Base-by-base conservation (phyloP, 2,888 invertebrate species). In the Lithophane semibrunnea region DNA sequence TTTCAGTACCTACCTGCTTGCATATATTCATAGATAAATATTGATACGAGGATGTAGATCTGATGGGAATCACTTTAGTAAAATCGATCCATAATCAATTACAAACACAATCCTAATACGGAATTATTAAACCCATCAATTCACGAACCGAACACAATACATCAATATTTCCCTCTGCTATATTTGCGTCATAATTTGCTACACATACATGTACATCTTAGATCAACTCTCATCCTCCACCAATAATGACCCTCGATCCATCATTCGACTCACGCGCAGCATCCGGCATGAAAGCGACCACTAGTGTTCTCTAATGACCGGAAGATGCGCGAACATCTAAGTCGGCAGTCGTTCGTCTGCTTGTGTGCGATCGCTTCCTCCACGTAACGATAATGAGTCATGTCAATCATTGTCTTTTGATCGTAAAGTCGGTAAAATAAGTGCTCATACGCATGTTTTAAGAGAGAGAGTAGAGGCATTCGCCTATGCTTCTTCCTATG, bases 221-320 rank as follows among this genome's bases (percentile, higher is more conserved):
- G 10, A 68, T n/a, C n/a, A 37, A 65, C 67, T 77, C 73, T 80
- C 71, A 77, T 79, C 54, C 56, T 47, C 7, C 52, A 61, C 76
- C 52, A 72, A 80, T 86, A 80, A 87, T 86, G 77, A 85, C 21
- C 49, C 73, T 75, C 64, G 44, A 83, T 82, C 73, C 73, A 84
- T 88, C 87, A 87, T 61, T 78, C 77, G n/a, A 24, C 80, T 70
- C 78, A 77, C 77, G 71, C 72, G 77, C 71, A 70, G 71, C 80
- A 80, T 87, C 88, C 88, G 88, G 77, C 68, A 76, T 58, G 82
- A 81, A 79, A 84, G 84, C 75, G 65, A 65, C 61, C 77, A 72
- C 75, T 79, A 75, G 68, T 73, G 64, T 73, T 64, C 69, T 69
- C 85, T 88, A 89, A 88, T 89, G 89, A 87, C 86, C 83, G 89